Conservation (phyloP, 2,797 vertebrate species). For the Streptopelia turtur region DNA sequence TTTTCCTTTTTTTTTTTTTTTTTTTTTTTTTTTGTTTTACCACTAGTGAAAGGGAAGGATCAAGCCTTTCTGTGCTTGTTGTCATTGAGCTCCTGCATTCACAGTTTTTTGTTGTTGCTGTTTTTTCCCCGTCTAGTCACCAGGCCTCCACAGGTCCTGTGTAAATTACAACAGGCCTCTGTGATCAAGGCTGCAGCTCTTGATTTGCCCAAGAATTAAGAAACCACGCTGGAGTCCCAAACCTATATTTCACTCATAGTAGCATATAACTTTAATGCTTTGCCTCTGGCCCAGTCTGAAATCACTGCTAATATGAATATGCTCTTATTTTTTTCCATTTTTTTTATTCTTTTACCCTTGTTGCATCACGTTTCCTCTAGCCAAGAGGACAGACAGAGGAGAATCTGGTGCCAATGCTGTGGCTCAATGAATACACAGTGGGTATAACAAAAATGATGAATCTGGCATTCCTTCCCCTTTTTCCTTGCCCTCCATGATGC, state of each 20-base stretch:
- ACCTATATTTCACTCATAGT: constrained; percentile 47
- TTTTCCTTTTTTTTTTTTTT: background rate
- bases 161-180: background rate
- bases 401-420: constrained; percentile 76
- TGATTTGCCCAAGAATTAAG: constrained; percentile 24
- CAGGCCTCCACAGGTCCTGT: background rate
- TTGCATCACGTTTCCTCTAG: constrained; percentile 77
- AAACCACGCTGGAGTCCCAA: constrained; percentile 71
- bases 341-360: constrained; percentile 65
- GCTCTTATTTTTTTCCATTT: constrained; percentile 50
- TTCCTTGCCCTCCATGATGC: constrained; percentile 53
- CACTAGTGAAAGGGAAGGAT: background rate
- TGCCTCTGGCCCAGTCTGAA: constrained; percentile 48
- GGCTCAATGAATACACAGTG: constrained; percentile 79
- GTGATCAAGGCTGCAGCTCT: constrained; percentile 17
- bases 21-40: background rate
- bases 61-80: background rate
- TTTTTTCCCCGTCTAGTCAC: background rate
- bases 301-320: constrained; percentile 64
- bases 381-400: constrained; percentile 77
- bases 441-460: constrained; percentile 68
- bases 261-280: constrained; percentile 41
- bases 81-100: background rate
- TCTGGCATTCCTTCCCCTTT: constrained; percentile 67
- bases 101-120: background rate